Conservation (phyloP, 2,888 invertebrate species). For the Drosophila colorata region DNA sequence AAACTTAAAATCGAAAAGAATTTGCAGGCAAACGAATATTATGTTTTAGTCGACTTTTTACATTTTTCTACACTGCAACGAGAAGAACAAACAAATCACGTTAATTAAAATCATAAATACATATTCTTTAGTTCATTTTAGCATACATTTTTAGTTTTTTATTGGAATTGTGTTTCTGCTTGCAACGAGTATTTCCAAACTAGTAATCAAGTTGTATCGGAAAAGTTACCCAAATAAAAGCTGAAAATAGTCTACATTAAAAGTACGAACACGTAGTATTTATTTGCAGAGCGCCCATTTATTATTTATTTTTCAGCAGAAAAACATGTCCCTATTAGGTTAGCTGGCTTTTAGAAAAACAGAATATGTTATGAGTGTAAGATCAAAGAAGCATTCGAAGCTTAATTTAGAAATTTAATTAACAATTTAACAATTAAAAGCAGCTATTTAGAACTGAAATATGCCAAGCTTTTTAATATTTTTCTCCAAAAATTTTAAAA, state of each 20-base stretch:
- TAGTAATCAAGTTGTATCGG: not conserved
- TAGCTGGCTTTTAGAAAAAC: too few relatives aligned
- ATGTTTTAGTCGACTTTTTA: conserved; percentile 81
- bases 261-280: not conserved
- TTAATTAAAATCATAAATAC: conserved; percentile 5
- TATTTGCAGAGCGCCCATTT: too few relatives aligned
- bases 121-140: not conserved
- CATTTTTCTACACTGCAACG: conserved; percentile 82
- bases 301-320: too few relatives aligned
- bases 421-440: too few relatives aligned
- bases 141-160: not conserved
- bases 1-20: conserved; percentile 79
- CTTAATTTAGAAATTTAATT: too few relatives aligned
- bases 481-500: too few relatives aligned
- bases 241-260: not conserved
- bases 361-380: too few relatives aligned
- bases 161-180: not conserved
- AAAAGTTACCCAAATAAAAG: not conserved
- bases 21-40: conserved; percentile 77
- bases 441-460: too few relatives aligned
- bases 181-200: not conserved
- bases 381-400: too few relatives aligned
- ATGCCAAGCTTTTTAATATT: too few relatives aligned
- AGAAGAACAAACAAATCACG: conserved; percentile 35
- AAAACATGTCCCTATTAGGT: too few relatives aligned